Conservation (phyloP, 2,113 vertebrate species). For the Atlantisia rogersi region DNA sequence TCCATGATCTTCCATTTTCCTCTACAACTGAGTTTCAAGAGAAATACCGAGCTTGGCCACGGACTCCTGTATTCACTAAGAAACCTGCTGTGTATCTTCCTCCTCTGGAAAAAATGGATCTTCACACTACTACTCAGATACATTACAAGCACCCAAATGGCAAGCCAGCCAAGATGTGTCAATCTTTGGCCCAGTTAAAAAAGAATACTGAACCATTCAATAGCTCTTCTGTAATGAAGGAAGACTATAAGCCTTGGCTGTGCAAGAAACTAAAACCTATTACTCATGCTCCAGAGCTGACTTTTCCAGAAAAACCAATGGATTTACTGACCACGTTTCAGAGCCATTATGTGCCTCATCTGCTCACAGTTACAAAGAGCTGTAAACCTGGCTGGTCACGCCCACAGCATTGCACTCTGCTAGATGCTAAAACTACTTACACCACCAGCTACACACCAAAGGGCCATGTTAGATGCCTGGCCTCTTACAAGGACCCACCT, state of each 20-base stretch:
- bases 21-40: slow-evolving; percentile 58
- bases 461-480: slow-evolving; percentile 24
- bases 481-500: slow-evolving; percentile 43
- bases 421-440: slow-evolving; percentile 41
- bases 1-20: neutral
- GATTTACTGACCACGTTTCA: slow-evolving; percentile 52
- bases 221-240: slow-evolving; percentile 60
- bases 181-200: neutral
- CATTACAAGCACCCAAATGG: slow-evolving; percentile 51
- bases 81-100: neutral
- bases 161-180: slow-evolving; percentile 18
- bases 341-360: slow-evolving; percentile 61
- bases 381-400: slow-evolving; percentile 41
- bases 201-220: slow-evolving; percentile 11
- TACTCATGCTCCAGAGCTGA: neutral
- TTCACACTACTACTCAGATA: slow-evolving; percentile 55
- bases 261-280: neutral
- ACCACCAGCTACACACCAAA: slow-evolving; percentile 59
- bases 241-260: slow-evolving; percentile 69
- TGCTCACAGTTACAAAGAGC: neutral
- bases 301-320: slow-evolving; percentile 2
- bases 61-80: neutral
- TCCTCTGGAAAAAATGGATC: slow-evolving; percentile 55
- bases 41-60: slow-evolving; percentile 72
- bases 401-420: neutral